Percentiles rank a stretch among this genome's conserved stretches.
Conservation (phyloP, 2,113 vertebrate species). For the Procavia capensis region DNA sequence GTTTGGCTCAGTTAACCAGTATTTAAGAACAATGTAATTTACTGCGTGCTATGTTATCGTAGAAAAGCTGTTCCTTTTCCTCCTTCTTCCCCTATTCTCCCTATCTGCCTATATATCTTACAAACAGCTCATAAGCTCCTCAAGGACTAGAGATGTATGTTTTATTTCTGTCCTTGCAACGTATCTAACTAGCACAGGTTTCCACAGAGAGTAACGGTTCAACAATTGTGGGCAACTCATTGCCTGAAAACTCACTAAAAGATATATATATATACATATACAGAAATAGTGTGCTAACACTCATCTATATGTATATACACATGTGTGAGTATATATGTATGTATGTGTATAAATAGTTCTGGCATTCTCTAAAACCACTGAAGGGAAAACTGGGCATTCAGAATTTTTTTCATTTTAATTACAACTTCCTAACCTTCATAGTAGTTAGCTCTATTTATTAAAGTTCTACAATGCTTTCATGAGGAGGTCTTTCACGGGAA, state of each 20-base stretch:
- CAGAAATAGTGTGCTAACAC: background rate
- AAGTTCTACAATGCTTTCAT: background rate
- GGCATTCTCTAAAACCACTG: background rate
- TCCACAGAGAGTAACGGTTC: background rate
- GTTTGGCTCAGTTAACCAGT: background rate
- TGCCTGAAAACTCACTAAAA: background rate
- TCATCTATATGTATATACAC: background rate
- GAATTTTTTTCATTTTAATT: background rate
- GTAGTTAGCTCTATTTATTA: background rate
- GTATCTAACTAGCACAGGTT: background rate
- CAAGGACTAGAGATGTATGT: background rate
- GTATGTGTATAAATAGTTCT: background rate
- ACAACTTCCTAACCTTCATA: background rate
- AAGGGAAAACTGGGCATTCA: background rate
- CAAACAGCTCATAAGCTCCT: background rate
- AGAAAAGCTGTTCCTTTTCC: background rate
- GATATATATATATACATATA: background rate
- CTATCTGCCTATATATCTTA: background rate
- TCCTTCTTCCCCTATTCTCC: background rate
- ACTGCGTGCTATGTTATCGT: background rate
- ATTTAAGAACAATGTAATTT: background rate
- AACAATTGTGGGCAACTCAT: background rate
- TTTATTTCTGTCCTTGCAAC: constrained; percentile 43
- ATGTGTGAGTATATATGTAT: background rate
- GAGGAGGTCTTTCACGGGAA: background rate